These are phyloP conservation scores for Eufriesea mexicana DNA, from an alignment of 1,140 invertebrate genomes.

Conservation along the genomic window DNA sequence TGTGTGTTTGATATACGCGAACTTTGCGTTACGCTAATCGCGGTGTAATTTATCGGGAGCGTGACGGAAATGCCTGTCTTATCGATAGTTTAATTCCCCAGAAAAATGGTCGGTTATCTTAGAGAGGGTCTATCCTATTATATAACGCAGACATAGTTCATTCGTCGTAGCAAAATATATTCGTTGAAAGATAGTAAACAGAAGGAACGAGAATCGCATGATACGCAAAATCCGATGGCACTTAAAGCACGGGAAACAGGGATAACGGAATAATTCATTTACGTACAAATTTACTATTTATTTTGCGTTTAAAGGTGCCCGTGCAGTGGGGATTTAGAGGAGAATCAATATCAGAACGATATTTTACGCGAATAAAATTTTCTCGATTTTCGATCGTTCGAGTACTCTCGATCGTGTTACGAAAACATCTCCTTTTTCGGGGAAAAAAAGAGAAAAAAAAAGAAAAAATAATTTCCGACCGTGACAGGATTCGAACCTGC, in stretches of 20 bases:
- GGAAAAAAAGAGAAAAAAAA: constrained; percentile 28
- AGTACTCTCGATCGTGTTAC: fast-evolving
- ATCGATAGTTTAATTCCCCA: background rate
- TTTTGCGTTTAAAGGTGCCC: background rate
- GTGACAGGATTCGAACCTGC: constrained; percentile 84
- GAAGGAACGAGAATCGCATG: background rate
- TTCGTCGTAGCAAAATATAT: too few relatives aligned
- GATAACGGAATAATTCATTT: background rate
- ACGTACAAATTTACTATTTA: too few relatives aligned
- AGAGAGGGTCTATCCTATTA: background rate
- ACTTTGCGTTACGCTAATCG: background rate
- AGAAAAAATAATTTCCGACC: constrained; percentile 72
- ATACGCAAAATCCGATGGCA: too few relatives aligned
- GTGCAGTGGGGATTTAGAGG: background rate
- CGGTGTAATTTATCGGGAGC: background rate
- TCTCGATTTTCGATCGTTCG: too few relatives aligned
- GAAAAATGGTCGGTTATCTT: background rate
- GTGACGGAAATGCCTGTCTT: background rate
- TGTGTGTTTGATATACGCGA: too few relatives aligned
- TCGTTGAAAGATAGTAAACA: background rate
- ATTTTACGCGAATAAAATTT: background rate
- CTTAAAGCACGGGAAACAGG: too few relatives aligned
- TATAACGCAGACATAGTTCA: background rate
- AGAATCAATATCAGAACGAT: background rate
- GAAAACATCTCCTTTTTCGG: background rate